Base-by-base conservation (phyloP, 2,797 vertebrate genomes). In the Galaxias olidus region DNA sequence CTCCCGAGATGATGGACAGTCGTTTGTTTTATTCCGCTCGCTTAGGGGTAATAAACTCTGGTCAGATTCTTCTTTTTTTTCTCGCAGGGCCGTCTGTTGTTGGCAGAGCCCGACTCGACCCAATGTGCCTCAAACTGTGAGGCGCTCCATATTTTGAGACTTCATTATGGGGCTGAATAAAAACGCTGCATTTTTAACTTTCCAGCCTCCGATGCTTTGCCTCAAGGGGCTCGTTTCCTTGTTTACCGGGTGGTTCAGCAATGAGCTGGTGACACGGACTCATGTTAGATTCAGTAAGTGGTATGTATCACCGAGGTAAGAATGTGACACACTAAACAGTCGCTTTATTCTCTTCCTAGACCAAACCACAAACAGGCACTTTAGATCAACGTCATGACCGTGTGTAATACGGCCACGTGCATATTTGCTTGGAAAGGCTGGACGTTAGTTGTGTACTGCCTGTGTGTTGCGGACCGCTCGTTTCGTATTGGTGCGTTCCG, bases 231-330 rank as follows among this genome's bases (percentile, higher is more conserved):
- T 78, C 75, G 83, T 82, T 84, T 86, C 61, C 68, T 13, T 77
- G 44, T 0, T 71, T 74, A 66, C 72, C 72, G 84, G 78, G 66
- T 83, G 87, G 75, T 86, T 87, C 79, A 80, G 78, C 84, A 82
- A 86, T n/a, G 58, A 59, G 19, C 4, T 59, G 9, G 17, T 9
- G 9, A 42, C 69, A 80, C 59, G 66, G 68, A 67, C 72, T 62
- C 65, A n/a, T 63, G 71, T 78, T 79, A 69, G 74, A 68, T 78
- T 81, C 69, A 69, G 62, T 7, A 55, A 67, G 63, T 71, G 30
- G 30, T 81, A 76, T 66, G 51, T 59, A 54, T 47, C 73, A 69
- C 51, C 51, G 45, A 68, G 74, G 69, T 64, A 63, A 68, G 72
- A 75, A 19, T 9, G 9, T 9, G 14, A 30, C 30, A 2, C 2